Base-by-base conservation (phyloP, 2,113 vertebrate species). In the Sapajus apella region DNA sequence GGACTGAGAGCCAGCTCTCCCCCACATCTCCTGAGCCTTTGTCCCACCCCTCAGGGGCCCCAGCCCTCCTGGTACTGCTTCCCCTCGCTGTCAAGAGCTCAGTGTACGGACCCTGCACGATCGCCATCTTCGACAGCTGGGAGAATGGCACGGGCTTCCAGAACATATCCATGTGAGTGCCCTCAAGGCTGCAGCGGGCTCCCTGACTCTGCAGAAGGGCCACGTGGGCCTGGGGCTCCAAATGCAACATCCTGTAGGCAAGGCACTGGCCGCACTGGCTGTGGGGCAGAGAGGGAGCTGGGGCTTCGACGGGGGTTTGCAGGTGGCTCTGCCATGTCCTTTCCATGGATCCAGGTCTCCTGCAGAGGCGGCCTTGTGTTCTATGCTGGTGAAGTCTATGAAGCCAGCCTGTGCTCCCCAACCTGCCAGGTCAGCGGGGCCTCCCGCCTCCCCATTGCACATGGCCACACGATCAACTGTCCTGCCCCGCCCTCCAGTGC, bases 81-180 rank as follows among this genome's bases (percentile, higher is more conserved):
- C 72, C 95, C 61, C 94, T 98, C 0, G 11, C 88, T 23, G 8
- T 56, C 56, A 58, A 87, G 27, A 86, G 25, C 16, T 94, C 95
- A 0, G 90, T 35, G n/a, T 98, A 98, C 0, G 97, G 98, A 23
- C 55, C 0, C 4, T 5, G 1, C 0, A 0, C 0, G 0, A 87
- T 97, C 50, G 11, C 37, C 0, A 0, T 97, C 87, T 88, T 82
- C 6, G 1, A 8, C 55, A 76, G 40, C 85, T 81, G 20, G 72
- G 81, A 58, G 18, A 97, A 92, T 1, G 13, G n/a, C 83, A 90
- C 87, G 0, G 23, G 0, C 40, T n/a, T 79, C 97, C 85, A 37
- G 87, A 97, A 91, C 61, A 0, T 0, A 11, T 86, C 97, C 80
- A 96, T 98, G 98, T 98, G 95, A 98, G 98, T 97, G 55, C 8